Base-by-base conservation (phyloP, 1,140 invertebrate species). In the Sitobion miscanthi region DNA sequence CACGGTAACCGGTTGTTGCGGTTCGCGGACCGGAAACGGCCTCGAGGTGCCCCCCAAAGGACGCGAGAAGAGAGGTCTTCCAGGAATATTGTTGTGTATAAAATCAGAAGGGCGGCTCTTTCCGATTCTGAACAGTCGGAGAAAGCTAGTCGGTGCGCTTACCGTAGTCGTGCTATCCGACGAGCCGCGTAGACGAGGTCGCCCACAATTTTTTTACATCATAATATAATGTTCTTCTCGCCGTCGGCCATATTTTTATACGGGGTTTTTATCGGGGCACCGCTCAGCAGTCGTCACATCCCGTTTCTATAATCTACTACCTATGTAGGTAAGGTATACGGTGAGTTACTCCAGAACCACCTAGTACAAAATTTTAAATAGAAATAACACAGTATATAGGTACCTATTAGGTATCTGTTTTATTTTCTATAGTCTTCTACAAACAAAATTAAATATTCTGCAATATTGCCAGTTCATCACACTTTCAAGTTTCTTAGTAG, bases 21-120 rank as follows among this genome's bases (percentile, higher is more conserved):
- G 62, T 77, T 77, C 9, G 82, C 21, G 82, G 82, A 83, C 82
- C 82, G 82, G 82, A 83, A 83, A 42, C 82, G 82, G 82, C 82
- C 82, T 83, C 82, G 38, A 83, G 82, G 35, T 83, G 21, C 82
- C 35, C 82, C 82, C 38, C 82, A 83, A 83, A 83, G 82, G 82
- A 83, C 82, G 82, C 38, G 21, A 35, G 35, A 83, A 21, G 35
- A 83, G 82, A 42, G 82, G 82, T 83, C 35, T 83, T 83, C 82
- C 30, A 77, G n/a, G 62, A 77, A 77, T n/a, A 77, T 77, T n/a
- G 30, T 77, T 77, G n/a, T 77, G 30, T 77, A 77, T n/a, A 17
- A n/a, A n/a, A 77, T 77, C 62, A 77, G 62, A 77, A 77, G 30
- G n/a, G 62, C 62, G 38, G n/a, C 38, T 83, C 82, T 42, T 83